Evolutionary conservation across 2,888 invertebrate species (phyloP), one percentile per base, ranked within the genome.

Genomic region (Fragum whitleyi): DNA sequence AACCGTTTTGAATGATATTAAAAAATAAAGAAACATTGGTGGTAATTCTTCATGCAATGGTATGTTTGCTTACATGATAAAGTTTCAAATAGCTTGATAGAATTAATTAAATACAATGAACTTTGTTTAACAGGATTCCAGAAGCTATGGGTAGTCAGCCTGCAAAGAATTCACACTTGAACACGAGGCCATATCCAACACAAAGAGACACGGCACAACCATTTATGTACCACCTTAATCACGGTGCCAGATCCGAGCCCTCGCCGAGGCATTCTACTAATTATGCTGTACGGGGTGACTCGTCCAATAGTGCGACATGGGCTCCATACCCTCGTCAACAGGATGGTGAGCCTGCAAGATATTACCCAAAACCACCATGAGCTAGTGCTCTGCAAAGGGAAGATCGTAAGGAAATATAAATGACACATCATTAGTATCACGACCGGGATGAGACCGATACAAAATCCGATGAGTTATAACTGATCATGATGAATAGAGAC

Each of bases 161-260:
- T 42, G 21, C 42, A 9, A 42, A 21, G n/a, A 65, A 42, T 65
- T 26, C 65, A n/a, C 21, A 42, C 2, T 65, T 39, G 16, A 42
- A 65, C 65, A 65, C 65, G 11, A 39, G 23, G 3, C 65, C 65
- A 9, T 65, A 65, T 65, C 65, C 65, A 26, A 21, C 42, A 9
- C 65, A 65, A 21, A 65, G 21, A 2, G 23, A 39, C 23, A 19
- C 29, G 19, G 65, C n/a, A 21, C 65, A 42, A 23, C 65, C 39
- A n/a, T 65, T 65, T 23, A 42, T 65, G 42, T 65, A 65, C 65
- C 65, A 65, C 19, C 21, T 42, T 9, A 65, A 65, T 23, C 42
- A 42, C 42, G 65, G 65, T 16, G 21, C 11, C 23, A 39, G 65
- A n/a, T 21, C 23, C 21, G 36, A n/a, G 2, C 42, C 21, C 21